Percentiles rank a stretch among this genome's conserved stretches.
Evolutionary conservation across 1,140 invertebrate genomes (phyloP).

Genomic region (Microplitis mediator): DNA sequence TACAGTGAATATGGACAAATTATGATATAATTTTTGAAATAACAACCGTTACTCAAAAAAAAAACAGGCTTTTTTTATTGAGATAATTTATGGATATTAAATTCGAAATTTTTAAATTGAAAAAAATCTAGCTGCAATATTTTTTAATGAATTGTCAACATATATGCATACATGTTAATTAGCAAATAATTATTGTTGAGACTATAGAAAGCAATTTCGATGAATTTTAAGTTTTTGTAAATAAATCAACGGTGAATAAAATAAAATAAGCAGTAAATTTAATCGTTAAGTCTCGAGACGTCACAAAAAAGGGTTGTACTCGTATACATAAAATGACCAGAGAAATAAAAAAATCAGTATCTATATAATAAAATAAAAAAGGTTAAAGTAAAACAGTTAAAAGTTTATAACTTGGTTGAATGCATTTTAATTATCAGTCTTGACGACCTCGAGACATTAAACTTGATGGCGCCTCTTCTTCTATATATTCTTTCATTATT

Average conservation of each 20-base stretch:
- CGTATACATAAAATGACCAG: conserved; percentile 2
- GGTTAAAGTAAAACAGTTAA: conserved; percentile 24
- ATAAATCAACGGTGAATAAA: background rate
- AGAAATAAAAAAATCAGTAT: background rate
- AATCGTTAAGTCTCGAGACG: background rate
- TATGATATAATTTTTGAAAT: too few species aligned
- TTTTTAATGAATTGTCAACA: too few species aligned
- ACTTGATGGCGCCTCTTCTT: background rate
- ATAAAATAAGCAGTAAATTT: background rate
- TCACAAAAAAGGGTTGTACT: conserved; percentile 4
- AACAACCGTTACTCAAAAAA: too few species aligned
- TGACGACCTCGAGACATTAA: conserved; percentile 24
- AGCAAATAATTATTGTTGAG: too few species aligned
- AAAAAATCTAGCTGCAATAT: too few species aligned
- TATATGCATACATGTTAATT: too few species aligned
- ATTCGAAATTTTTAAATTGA: too few species aligned
- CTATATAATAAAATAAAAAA: background rate
- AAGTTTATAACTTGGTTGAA: conserved; percentile 46
- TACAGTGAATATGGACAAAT: too few species aligned
- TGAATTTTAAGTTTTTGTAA: too few species aligned
- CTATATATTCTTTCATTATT: background rate
- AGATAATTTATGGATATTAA: too few species aligned
- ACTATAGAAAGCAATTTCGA: too few species aligned
- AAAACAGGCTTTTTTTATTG: too few species aligned
- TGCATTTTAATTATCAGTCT: conserved; percentile 49